These are phyloP conservation scores for Psephotus haematonotus DNA, from an alignment of 2,113 vertebrate genomes.

Conservation along the genomic window DNA sequence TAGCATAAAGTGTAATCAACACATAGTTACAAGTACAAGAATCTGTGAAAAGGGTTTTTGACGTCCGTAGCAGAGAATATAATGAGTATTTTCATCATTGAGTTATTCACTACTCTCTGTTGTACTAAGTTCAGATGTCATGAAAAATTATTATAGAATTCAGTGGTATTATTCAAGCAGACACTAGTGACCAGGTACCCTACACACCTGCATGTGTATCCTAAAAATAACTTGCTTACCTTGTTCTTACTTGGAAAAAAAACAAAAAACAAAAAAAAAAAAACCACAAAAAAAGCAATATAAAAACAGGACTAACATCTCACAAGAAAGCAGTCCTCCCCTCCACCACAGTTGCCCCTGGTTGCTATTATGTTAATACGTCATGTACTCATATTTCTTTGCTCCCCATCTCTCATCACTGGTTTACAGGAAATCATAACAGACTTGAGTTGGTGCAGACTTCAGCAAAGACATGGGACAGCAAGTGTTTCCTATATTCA, in stretches of 20 bases:
- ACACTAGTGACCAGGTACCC: not conserved
- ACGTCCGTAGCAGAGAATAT: not conserved
- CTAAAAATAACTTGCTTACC: not conserved
- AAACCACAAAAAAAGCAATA: not conserved
- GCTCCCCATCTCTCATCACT: not conserved
- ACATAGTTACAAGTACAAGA: not conserved
- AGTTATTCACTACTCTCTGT: not conserved
- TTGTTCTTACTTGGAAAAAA: not conserved
- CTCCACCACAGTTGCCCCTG: not conserved
- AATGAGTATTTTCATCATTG: not conserved
- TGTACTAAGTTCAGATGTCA: not conserved
- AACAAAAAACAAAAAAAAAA: too few relatives aligned
- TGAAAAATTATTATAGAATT: not conserved
- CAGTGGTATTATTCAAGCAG: not conserved
- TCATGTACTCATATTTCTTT: not conserved
- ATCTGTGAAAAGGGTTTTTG: not conserved
- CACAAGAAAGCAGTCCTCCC: not conserved
- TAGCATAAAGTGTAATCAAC: not conserved
- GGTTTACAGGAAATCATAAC: not conserved
- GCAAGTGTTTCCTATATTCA: not conserved
- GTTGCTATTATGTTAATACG: not conserved
- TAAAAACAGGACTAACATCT: not conserved
- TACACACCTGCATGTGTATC: not conserved
- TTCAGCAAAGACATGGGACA: not conserved
- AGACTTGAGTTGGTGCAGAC: not conserved